phyloP scores from a whole-genome alignment of 1,140 invertebrate species.

The Charaxes varanes region DNA sequence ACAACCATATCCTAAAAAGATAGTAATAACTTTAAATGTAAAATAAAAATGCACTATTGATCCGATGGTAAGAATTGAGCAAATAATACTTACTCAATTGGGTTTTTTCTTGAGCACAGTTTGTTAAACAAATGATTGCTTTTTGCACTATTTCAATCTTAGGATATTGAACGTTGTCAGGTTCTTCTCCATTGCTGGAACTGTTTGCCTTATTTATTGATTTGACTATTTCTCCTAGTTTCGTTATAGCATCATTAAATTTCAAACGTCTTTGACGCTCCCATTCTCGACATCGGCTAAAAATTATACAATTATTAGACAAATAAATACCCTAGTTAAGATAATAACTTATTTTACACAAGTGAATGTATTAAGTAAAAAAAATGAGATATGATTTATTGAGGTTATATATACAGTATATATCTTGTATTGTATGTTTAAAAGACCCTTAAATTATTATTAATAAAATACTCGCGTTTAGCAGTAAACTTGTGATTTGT shows the following conservation, averaged over 20 bases:
- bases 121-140: conserved; percentile 52
- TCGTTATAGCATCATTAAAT: conserved; percentile 60
- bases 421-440: no score
- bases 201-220: conserved; percentile 42
- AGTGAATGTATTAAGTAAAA: no score
- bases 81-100: conserved; percentile 57
- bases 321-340: no score
- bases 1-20: no score
- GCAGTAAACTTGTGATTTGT: not conserved
- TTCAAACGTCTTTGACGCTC: conserved; percentile 54
- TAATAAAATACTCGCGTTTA: no score
- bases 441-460: no score
- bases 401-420: no score
- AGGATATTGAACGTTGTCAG: conserved; percentile 48
- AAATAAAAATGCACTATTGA: no score
- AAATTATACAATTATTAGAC: conserved; percentile 24
- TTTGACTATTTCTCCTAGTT: conserved; percentile 54
- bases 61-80: no score
- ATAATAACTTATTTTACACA: no score
- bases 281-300: conserved; percentile 58
- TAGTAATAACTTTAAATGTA: not conserved
- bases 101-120: conserved; percentile 47
- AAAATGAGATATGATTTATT: no score
- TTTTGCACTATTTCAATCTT: conserved; percentile 65
- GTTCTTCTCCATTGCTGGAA: conserved; percentile 26